These are phyloP conservation scores for Archilochus colubris DNA, from an alignment of 2,113 vertebrate genomes.

Conservation along the genomic window DNA sequence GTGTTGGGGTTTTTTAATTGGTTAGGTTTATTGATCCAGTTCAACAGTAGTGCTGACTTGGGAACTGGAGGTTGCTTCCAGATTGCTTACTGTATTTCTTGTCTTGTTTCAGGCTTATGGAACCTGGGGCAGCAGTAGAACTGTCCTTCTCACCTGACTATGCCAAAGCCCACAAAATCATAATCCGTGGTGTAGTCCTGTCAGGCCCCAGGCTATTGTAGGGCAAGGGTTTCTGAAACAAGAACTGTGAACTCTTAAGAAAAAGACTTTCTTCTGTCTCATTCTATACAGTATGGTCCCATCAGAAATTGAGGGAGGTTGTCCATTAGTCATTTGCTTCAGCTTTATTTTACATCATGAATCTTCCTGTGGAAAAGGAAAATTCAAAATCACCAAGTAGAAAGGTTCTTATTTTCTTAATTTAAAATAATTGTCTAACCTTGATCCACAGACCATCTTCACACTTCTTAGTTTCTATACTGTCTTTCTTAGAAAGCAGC, in stretches of 20 bases:
- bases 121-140: background rate
- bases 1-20: background rate
- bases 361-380: background rate
- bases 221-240: background rate
- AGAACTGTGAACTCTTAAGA: background rate
- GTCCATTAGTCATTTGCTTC: background rate
- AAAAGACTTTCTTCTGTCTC: background rate
- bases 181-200: fast-evolving
- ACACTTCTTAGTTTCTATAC: background rate
- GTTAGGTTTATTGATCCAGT: background rate
- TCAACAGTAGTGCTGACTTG: background rate
- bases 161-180: background rate
- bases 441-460: background rate
- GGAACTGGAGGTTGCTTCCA: background rate
- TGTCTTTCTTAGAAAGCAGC: background rate
- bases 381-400: background rate
- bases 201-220: background rate
- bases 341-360: background rate
- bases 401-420: background rate
- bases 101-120: background rate
- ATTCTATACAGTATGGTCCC: background rate
- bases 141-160: background rate
- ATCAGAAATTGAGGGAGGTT: background rate
- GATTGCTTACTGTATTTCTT: background rate
- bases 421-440: background rate